Conservation (phyloP, 2,113 vertebrate species). For the Machaerirhynchus nigripectus region DNA sequence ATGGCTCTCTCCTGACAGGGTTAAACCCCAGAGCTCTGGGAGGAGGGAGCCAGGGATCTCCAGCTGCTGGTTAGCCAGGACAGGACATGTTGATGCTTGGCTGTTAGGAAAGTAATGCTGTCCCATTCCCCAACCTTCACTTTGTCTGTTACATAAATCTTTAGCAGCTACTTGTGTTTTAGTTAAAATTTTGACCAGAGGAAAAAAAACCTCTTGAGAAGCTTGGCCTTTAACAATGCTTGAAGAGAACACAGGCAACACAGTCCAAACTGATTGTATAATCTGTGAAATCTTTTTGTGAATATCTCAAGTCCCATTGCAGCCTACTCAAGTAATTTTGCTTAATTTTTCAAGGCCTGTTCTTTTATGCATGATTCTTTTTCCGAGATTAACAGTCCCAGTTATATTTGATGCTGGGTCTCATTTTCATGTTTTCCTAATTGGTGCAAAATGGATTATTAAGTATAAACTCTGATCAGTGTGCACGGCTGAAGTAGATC, state of each 20-base stretch:
- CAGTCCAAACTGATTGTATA: not conserved
- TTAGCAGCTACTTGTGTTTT: not conserved
- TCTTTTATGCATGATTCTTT: not conserved
- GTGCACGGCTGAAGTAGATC: not conserved
- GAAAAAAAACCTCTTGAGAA: not conserved
- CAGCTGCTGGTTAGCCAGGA: not conserved
- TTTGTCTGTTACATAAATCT: not conserved
- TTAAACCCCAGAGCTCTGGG: not conserved
- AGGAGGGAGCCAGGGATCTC: not conserved
- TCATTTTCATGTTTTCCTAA: conserved; percentile 31
- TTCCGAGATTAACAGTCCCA: not conserved
- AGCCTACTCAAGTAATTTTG: not conserved
- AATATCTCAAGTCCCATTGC: not conserved
- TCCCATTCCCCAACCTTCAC: not conserved
- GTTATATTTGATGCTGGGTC: not conserved
- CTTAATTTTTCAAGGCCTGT: conserved; percentile 9
- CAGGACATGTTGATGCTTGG: not conserved
- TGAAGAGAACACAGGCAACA: not conserved
- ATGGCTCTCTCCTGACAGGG: fast-evolving
- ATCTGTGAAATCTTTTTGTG: not conserved
- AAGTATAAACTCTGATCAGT: not conserved
- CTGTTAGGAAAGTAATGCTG: not conserved
- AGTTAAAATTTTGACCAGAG: not conserved
- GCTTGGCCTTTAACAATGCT: not conserved
- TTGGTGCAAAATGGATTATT: conserved; percentile 21